Percentiles rank a stretch among this genome's conserved stretches.
Evolutionary conservation across 2,888 invertebrate genomes (phyloP).

Genomic region (Hypsopygia costalis): DNA sequence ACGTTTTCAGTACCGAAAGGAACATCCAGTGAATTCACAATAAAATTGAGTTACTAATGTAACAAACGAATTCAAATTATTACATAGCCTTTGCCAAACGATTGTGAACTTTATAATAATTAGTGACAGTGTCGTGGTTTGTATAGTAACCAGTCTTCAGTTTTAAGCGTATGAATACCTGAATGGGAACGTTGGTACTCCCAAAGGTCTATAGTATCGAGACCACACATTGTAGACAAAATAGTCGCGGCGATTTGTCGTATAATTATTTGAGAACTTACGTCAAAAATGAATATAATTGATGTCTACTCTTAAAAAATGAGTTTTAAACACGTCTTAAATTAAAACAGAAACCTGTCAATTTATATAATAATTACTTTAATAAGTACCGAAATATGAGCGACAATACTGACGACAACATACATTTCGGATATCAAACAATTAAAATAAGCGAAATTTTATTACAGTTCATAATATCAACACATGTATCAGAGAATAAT

Average conservation of each 20-base stretch:
- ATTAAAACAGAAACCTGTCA: too few species aligned
- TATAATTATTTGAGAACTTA: not conserved
- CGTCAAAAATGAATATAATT: too few species aligned
- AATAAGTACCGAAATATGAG: too few species aligned
- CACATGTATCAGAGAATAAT: too few species aligned
- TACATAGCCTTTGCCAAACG: not conserved
- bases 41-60: slow-evolving; percentile 3
- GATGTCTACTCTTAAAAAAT: too few species aligned
- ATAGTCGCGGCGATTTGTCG: not conserved
- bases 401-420: too few species aligned
- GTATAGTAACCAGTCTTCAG: slow-evolving; percentile 28
- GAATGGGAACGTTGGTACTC: slow-evolving; percentile 18
- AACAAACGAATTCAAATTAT: not conserved
- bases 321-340: too few species aligned
- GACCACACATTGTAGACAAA: slow-evolving; percentile 4
- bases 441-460: too few species aligned
- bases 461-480: too few species aligned
- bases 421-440: too few species aligned
- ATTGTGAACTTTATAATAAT: not conserved
- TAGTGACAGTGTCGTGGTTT: not conserved
- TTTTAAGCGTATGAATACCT: slow-evolving; percentile 27
- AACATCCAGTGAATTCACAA: not conserved
- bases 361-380: too few species aligned
- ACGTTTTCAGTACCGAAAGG: not conserved
- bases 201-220: slow-evolving; percentile 3